Conservation (phyloP, 2,888 invertebrate species). For the Formica aserva region DNA sequence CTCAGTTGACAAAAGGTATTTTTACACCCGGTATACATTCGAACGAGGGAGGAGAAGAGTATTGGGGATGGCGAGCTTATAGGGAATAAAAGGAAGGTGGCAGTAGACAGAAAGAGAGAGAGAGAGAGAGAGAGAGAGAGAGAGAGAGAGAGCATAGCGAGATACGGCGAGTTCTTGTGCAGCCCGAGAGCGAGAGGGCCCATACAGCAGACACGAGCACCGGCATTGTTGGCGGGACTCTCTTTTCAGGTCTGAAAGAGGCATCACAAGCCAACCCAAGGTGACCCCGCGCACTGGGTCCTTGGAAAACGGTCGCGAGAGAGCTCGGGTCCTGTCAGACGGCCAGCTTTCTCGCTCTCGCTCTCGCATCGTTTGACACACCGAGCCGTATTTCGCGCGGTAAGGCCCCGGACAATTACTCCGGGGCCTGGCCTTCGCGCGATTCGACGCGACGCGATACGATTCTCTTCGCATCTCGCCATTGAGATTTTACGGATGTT, state of each 20-base stretch:
- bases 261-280: constrained; percentile 72
- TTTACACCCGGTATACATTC: constrained; percentile 67
- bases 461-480: constrained; percentile 35
- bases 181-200: constrained; percentile 51
- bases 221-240: constrained; percentile 73
- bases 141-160: constrained; percentile 55
- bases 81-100: constrained; percentile 34
- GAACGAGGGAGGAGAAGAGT: background rate
- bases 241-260: constrained; percentile 77
- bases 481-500: constrained; percentile 34
- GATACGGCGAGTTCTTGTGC: constrained; percentile 63
- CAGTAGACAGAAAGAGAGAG: constrained; percentile 41
- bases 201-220: constrained; percentile 57
- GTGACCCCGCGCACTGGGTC: constrained; percentile 73
- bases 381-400: constrained; percentile 60
- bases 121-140: constrained; percentile 54
- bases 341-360: constrained; percentile 42
- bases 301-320: constrained; percentile 61
- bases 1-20: constrained; percentile 55
- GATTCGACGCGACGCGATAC: constrained; percentile 27
- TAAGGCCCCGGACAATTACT: constrained; percentile 54
- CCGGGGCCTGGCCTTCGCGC: constrained; percentile 33
- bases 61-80: constrained; percentile 17
- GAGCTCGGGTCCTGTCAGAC: constrained; percentile 58
- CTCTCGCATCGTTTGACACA: constrained; percentile 50